A percentile compares a stretch with the other conserved stretches of the same genome.
Conservation (phyloP, 2,888 invertebrate species). For the Onthophagus sagittarius region DNA sequence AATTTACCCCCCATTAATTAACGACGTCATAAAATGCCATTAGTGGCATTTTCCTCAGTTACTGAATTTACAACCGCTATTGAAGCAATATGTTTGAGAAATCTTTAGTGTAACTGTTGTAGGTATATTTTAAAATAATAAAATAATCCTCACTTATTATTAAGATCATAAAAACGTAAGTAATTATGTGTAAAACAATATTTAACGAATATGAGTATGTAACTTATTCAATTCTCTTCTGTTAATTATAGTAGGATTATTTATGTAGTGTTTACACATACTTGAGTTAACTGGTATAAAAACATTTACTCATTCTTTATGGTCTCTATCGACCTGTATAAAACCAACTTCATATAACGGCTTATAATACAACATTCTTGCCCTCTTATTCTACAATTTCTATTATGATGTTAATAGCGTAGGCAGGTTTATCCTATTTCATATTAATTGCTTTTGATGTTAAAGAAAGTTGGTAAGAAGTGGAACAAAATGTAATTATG, state of each 20-base stretch:
- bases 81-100: background rate
- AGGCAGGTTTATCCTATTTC: background rate
- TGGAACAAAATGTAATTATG: background rate
- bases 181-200: no score
- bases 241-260: background rate
- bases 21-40: background rate
- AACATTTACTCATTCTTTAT: background rate
- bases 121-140: background rate
- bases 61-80: background rate
- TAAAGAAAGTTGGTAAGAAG: background rate
- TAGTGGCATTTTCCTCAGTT: background rate
- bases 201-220: no score
- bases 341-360: background rate
- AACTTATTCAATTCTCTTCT: background rate
- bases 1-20: background rate
- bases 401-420: background rate
- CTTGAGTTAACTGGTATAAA: background rate
- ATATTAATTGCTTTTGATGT: background rate
- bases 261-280: background rate
- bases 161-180: no score
- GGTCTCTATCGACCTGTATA: background rate
- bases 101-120: background rate
- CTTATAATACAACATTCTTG: background rate
- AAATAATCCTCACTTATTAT: no score
- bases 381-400: background rate